Evolutionary conservation across 2,888 invertebrate species (phyloP).

Genomic region (Elgonia sp.): DNA sequence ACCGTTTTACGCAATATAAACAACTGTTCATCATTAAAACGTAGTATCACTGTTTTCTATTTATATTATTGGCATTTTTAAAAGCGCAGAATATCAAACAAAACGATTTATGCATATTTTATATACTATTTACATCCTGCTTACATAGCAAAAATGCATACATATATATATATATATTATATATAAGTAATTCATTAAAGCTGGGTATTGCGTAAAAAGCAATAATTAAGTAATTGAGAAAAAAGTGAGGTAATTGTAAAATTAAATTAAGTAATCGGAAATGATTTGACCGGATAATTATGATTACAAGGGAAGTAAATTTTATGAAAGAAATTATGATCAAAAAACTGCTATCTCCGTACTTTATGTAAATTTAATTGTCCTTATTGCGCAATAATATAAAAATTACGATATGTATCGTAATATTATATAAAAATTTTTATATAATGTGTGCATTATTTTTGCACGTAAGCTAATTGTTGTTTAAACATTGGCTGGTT

Average conservation of each 20-base stretch:
- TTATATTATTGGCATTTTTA: not conserved
- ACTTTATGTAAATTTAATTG: constrained; percentile 70
- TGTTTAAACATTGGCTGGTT: constrained; percentile 12
- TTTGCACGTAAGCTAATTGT: constrained; percentile 32
- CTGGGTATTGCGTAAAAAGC: constrained; percentile 30
- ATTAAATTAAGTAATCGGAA: constrained; percentile 64
- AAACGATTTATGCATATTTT: too few relatives aligned
- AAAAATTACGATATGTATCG: constrained; percentile 39
- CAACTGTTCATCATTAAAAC: not conserved
- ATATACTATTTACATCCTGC: too few relatives aligned
- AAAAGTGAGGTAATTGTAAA: constrained; percentile 41
- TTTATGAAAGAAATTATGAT: constrained; percentile 54
- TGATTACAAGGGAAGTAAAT: constrained; percentile 55
- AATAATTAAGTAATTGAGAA: constrained; percentile 44
- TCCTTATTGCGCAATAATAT: constrained; percentile 45
- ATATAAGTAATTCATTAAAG: constrained; percentile 9
- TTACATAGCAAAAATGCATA: too few relatives aligned
- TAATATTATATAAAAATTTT: constrained; percentile 63
- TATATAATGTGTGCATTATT: constrained; percentile 47
- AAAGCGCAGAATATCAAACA: too few relatives aligned
- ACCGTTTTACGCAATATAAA: constrained; percentile 13
- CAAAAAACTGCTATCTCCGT: constrained; percentile 34
- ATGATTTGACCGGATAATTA: constrained; percentile 42
- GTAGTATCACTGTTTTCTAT: not conserved
- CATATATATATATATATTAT: too few relatives aligned